Evolutionary conservation across 2,888 invertebrate species (phyloP).

Genomic region (Lithophane semibrunnea): DNA sequence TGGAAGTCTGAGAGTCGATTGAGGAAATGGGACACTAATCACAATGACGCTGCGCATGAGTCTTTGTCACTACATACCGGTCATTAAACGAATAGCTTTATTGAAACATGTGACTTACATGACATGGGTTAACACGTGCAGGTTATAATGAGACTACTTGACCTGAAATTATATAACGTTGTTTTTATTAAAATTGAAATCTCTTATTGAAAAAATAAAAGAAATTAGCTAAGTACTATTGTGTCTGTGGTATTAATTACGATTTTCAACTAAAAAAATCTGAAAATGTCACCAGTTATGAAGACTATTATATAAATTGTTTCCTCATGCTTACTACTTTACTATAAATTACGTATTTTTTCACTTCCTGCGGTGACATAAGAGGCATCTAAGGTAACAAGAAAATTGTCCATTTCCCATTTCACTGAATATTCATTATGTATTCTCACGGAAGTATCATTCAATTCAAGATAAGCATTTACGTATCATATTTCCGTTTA

Average conservation of each 20-base stretch:
- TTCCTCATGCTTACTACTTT: conserved; percentile 12
- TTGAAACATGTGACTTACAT: conserved; percentile 42
- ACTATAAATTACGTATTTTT: neutral
- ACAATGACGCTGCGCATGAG: conserved; percentile 34
- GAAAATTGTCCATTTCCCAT: conserved; percentile 54
- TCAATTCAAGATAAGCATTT: conserved; percentile 36
- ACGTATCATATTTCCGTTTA: conserved; percentile 34
- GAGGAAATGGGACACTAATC: conserved; percentile 40
- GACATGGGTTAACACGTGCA: conserved; percentile 22
- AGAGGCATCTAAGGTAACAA: conserved; percentile 30
- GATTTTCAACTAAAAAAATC: too few relatives aligned
- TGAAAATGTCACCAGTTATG: neutral
- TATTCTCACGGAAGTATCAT: conserved; percentile 47
- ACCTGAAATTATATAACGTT: conserved; percentile 13
- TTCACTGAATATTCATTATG: conserved; percentile 41
- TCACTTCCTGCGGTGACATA: conserved; percentile 24
- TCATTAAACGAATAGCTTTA: conserved; percentile 28
- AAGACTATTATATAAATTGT: neutral
- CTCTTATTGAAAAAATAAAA: neutral
- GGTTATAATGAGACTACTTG: conserved; percentile 3
- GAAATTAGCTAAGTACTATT: too few relatives aligned
- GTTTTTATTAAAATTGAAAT: neutral
- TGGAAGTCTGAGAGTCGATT: neutral
- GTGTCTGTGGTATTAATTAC: too few relatives aligned
- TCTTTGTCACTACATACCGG: conserved; percentile 19